A percentile compares a stretch with the other conserved stretches of the same genome.
Conservation (phyloP, 2,113 vertebrate genomes). For the Blennius ocellaris region DNA sequence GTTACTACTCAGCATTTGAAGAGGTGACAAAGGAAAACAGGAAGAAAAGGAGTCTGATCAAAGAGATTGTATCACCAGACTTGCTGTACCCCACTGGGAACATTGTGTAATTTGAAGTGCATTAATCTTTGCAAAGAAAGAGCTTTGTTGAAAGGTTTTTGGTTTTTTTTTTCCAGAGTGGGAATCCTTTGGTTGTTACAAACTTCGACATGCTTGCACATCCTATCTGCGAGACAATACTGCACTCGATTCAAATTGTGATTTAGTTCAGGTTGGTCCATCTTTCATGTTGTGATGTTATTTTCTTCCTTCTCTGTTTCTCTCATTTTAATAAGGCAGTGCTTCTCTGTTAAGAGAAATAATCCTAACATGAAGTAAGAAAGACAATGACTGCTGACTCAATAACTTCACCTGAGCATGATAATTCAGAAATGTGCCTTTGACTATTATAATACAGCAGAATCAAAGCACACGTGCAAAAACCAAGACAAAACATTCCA, state of each 20-base stretch:
- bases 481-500: no score
- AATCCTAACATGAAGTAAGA: no score
- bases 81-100: conserved; percentile 10
- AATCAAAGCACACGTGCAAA: no score
- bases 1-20: conserved; percentile 15
- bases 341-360: not conserved
- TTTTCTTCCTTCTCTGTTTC: not conserved
- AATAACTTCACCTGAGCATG: no score
- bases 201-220: not conserved
- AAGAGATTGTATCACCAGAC: conserved; percentile 28
- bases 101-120: conserved; percentile 14
- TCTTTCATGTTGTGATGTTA: not conserved
- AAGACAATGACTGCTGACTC: no score
- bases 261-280: not conserved
- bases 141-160: no score
- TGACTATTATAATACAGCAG: no score
- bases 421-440: no score
- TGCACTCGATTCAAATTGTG: not conserved
- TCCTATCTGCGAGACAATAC: not conserved
- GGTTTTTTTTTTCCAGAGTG: no score
- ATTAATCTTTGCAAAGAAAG: conserved; percentile 24
- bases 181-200: not conserved
- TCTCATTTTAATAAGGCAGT: not conserved
- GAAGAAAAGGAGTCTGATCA: conserved; percentile 29
- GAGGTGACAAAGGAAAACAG: conserved; percentile 38